Percentiles rank a stretch among this genome's conserved stretches.
Conservation (phyloP, 2,113 vertebrate genomes). For the Gasterosteus aculeatus region DNA sequence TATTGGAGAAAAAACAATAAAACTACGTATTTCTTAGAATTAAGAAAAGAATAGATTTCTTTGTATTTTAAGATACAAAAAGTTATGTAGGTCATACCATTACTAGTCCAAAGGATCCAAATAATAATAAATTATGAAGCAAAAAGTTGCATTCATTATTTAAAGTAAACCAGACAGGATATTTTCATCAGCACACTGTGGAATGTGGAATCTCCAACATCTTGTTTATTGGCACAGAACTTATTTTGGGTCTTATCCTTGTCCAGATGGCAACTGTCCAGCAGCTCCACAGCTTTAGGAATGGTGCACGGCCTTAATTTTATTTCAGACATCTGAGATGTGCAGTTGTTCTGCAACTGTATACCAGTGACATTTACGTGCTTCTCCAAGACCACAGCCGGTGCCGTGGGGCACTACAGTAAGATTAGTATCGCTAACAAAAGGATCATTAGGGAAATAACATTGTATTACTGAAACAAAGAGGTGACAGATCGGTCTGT, state of each 20-base stretch:
- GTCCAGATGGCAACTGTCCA: conserved; percentile 66
- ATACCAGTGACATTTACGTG: conserved; percentile 73
- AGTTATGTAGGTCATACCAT: not conserved
- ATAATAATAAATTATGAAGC: not conserved
- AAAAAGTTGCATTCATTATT: not conserved
- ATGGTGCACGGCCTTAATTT: conserved; percentile 61
- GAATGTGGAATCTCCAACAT: conserved; percentile 58
- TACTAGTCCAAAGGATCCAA: not conserved
- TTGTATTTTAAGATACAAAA: not conserved
- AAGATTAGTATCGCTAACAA: conserved; percentile 8
- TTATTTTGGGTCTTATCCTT: conserved; percentile 71
- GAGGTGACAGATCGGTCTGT: conserved; percentile 22
- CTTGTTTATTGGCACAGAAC: conserved; percentile 63
- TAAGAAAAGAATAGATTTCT: not conserved
- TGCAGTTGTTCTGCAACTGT: conserved; percentile 58
- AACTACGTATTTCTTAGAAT: no score
- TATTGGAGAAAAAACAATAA: not conserved
- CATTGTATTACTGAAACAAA: conserved; percentile 32
- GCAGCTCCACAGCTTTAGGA: conserved; percentile 65
- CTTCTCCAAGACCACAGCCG: conserved; percentile 59
- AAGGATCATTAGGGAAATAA: conserved; percentile 5
- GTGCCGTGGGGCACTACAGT: not conserved
- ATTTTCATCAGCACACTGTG: not conserved
- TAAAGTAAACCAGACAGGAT: not conserved
- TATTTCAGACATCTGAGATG: conserved; percentile 69